Conservation (phyloP, 2,113 vertebrate species). For the Oryzias woworae region DNA sequence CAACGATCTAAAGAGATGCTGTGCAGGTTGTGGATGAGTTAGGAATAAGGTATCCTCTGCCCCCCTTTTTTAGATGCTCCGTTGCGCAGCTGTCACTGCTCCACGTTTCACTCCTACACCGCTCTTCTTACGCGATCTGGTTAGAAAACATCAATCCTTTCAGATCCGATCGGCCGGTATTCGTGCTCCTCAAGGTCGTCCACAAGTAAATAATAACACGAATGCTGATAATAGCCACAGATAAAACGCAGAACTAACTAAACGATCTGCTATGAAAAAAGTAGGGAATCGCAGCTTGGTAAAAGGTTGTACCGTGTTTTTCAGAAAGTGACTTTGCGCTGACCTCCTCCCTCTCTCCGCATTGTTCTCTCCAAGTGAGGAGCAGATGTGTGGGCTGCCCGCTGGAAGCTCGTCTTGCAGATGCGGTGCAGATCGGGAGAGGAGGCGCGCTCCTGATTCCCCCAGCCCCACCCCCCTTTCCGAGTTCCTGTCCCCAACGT, state of each 20-base stretch:
- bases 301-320: background rate
- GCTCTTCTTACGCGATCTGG: constrained; percentile 4
- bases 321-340: constrained; percentile 69
- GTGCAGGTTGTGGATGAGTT: background rate
- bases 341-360: constrained; percentile 53
- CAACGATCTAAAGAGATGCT: constrained; percentile 7
- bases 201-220: background rate
- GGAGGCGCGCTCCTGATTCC: background rate
- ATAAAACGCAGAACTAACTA: background rate
- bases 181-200: constrained; percentile 19
- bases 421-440: constrained; percentile 30
- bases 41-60: background rate
- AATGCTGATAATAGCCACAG: background rate
- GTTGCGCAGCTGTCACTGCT: constrained; percentile 42
- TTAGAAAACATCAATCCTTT: constrained; percentile 13
- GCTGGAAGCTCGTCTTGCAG: constrained; percentile 21
- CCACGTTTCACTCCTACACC: constrained; percentile 19
- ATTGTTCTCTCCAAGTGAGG: constrained; percentile 25
- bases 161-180: constrained; percentile 1
- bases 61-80: background rate
- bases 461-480: constrained; percentile 18
- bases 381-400: constrained; percentile 22
- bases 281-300: constrained; percentile 1
- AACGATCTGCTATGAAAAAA: background rate
- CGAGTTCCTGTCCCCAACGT: constrained; percentile 21